phyloP scores from a whole-genome alignment of 2,113 vertebrate genomes.

The Sinocyclocheilus rhinocerous region DNA sequence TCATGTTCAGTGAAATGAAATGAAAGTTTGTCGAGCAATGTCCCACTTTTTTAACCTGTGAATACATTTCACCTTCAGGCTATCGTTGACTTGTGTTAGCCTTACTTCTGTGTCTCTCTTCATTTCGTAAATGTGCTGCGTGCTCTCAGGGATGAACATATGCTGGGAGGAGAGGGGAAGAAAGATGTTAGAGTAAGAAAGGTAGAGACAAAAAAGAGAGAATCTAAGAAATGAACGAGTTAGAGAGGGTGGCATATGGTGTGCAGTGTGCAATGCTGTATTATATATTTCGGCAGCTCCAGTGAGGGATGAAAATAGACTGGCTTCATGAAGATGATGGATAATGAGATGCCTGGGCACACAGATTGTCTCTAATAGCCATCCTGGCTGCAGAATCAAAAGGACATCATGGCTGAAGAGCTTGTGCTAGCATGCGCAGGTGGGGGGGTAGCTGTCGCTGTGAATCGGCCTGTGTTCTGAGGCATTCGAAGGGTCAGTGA shows the following conservation, averaged over 20 bases:
- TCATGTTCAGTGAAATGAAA: background rate
- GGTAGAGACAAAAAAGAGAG: background rate
- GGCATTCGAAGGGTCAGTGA: slow-evolving; percentile 56
- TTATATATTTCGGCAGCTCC: slow-evolving; percentile 28
- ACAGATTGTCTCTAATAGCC: slow-evolving; percentile 65
- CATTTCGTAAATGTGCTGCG: background rate
- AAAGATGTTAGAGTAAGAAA: background rate
- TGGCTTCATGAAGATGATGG: slow-evolving; percentile 62
- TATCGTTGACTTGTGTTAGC: background rate
- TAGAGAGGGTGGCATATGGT: background rate
- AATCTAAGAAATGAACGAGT: background rate
- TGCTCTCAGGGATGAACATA: background rate
- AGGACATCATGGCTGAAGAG: slow-evolving; percentile 56
- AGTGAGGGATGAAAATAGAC: slow-evolving; percentile 59
- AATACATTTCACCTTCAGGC: slow-evolving; percentile 2
- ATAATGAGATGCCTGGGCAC: slow-evolving; percentile 64
- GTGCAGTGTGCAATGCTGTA: slow-evolving; percentile 31
- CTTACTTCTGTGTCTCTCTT: background rate
- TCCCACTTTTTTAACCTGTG: background rate
- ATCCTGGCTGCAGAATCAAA: slow-evolving; percentile 64
- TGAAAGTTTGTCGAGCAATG: background rate
- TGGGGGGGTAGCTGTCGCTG: slow-evolving; percentile 12
- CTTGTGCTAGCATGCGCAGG: slow-evolving; percentile 11
- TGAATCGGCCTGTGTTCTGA: slow-evolving; percentile 39
- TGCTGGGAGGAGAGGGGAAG: background rate